Evolutionary conservation across 2,113 vertebrate genomes (phyloP).

Genomic region (Calypte anna): DNA sequence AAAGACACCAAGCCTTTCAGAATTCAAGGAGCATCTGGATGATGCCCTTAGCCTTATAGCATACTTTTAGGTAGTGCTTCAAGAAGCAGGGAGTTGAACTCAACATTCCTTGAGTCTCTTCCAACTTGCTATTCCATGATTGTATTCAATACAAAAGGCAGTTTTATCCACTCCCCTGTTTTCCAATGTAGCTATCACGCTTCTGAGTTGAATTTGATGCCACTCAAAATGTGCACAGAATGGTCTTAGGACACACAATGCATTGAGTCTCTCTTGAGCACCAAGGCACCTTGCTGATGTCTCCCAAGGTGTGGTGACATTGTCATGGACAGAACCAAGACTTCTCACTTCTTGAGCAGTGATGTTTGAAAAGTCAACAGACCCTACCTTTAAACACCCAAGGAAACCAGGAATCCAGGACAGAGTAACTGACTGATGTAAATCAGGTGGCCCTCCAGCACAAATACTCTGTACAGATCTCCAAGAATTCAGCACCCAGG

Average conservation of each 20-base stretch:
- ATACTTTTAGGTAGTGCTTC: too few relatives aligned
- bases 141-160: background rate
- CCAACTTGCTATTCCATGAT: background rate
- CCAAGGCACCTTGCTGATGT: background rate
- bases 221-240: background rate
- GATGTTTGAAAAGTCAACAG: background rate
- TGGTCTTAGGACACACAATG: background rate
- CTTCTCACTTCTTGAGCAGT: background rate
- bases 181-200: background rate
- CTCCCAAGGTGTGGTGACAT: background rate
- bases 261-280: background rate
- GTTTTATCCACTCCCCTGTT: background rate
- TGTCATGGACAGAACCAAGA: background rate
- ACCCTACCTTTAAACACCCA: background rate
- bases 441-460: background rate
- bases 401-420: background rate
- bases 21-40: too few relatives aligned
- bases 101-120: background rate
- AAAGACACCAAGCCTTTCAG: too few relatives aligned
- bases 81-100: background rate
- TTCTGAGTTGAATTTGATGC: background rate
- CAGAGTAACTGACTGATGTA: background rate
- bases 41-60: too few relatives aligned
- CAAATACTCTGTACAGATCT: background rate
- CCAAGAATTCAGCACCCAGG: background rate